Conservation (phyloP, 2,797 vertebrate genomes). For the Xenentodon cancila region DNA sequence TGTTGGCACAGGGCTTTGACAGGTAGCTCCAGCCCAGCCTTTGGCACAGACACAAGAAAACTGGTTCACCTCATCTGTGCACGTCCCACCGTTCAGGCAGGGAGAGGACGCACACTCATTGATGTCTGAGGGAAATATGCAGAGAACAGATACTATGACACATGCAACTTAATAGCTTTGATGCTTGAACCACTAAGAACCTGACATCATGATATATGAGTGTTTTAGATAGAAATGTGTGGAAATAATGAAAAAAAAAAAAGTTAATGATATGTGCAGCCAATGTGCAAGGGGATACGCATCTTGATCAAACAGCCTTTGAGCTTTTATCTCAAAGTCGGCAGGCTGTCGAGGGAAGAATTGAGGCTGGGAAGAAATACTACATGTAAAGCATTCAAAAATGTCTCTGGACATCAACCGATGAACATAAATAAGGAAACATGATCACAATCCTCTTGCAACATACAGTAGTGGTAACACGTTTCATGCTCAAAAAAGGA, state of each 20-base stretch:
- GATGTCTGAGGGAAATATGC: constrained; percentile 72
- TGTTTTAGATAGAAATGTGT: constrained; percentile 14
- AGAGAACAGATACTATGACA: constrained; percentile 27
- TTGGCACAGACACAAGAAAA: constrained; percentile 84
- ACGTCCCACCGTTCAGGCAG: constrained; percentile 83
- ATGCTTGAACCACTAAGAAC: constrained; percentile 40
- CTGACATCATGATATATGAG: constrained; percentile 30
- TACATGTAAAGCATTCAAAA: constrained; percentile 47
- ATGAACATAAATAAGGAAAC: constrained; percentile 60
- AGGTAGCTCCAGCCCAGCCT: constrained; percentile 86
- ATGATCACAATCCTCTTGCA: constrained; percentile 46
- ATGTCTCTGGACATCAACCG: constrained; percentile 40
- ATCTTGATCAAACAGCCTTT: constrained; percentile 55
- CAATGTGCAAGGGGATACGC: constrained; percentile 24
- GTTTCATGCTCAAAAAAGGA: constrained; percentile 41
- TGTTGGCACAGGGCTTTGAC: constrained; percentile 83
- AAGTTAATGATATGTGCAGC: constrained; percentile 36
- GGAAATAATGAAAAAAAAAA: constrained; percentile 6
- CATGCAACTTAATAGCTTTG: constrained; percentile 59
- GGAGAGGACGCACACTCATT: constrained; percentile 82
- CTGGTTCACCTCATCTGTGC: constrained; percentile 83
- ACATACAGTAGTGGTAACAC: constrained; percentile 53
- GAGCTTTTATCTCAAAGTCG: constrained; percentile 62
- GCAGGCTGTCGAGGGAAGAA: constrained; percentile 48
- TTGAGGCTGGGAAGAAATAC: constrained; percentile 60